Evolutionary conservation across 2,888 invertebrate species (phyloP).

Genomic region (Chalcis sispes): DNA sequence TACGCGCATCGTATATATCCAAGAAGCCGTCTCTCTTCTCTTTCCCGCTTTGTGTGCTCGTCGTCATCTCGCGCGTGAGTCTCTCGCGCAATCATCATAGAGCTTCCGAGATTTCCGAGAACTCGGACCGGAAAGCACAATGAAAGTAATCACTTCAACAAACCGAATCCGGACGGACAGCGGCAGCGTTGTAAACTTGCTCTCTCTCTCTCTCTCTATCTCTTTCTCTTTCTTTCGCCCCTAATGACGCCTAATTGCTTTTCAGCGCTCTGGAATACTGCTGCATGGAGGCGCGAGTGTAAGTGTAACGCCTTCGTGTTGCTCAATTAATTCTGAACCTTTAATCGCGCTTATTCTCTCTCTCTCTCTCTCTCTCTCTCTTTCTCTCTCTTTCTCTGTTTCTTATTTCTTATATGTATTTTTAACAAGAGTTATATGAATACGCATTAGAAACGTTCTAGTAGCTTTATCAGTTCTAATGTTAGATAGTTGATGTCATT

Average conservation of each 20-base stretch:
- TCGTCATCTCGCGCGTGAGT: not conserved
- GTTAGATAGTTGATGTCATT: too few relatives aligned
- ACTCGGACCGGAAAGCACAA: conserved; percentile 74
- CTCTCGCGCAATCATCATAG: conserved; percentile 43
- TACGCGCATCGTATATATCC: too few relatives aligned
- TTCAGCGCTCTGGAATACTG: conserved; percentile 71
- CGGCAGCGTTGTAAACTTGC: conserved; percentile 3
- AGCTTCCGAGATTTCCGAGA: conserved; percentile 73
- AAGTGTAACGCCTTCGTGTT: conserved; percentile 25
- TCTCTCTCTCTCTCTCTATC: conserved; percentile 44
- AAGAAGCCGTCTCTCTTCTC: too few relatives aligned
- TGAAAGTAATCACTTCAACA: conserved; percentile 74
- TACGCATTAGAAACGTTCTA: too few relatives aligned
- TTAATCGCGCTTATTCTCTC: too few relatives aligned
- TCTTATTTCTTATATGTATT: too few relatives aligned
- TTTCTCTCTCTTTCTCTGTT: too few relatives aligned
- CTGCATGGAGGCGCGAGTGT: conserved; percentile 60
- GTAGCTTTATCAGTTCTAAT: too few relatives aligned
- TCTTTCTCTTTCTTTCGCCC: conserved; percentile 45
- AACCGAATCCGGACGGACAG: conserved; percentile 69
- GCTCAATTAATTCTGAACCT: conserved; percentile 62
- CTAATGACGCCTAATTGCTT: conserved; percentile 75
- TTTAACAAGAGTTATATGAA: too few relatives aligned
- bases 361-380: too few relatives aligned
- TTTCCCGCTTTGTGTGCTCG: too few relatives aligned